phyloP scores from a whole-genome alignment of 2,888 invertebrate genomes.

The Electrophaes corylata region DNA sequence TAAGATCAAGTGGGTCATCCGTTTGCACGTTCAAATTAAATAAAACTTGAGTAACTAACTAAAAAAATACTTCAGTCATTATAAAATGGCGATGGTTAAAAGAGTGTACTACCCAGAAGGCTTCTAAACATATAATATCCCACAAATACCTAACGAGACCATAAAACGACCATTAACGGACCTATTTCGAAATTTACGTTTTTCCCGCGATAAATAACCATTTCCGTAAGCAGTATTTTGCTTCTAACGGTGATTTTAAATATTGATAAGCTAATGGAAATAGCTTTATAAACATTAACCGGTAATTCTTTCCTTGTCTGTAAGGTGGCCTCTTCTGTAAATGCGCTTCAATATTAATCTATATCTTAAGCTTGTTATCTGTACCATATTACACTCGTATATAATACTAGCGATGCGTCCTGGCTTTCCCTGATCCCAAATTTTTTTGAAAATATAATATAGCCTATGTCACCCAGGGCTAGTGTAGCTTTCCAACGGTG shows the following conservation, averaged over 20 bases:
- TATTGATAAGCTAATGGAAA: conserved; percentile 43
- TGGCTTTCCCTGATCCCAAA: too few species aligned
- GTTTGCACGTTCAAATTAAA: too few species aligned
- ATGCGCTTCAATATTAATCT: background rate
- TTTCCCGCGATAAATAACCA: conserved; percentile 41
- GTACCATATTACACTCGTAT: too few species aligned
- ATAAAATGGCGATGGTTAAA: conserved; percentile 1
- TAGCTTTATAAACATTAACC: conserved; percentile 28
- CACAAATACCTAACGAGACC: conserved; percentile 36
- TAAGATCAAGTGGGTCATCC: too few species aligned
- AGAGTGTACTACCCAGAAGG: conserved; percentile 23
- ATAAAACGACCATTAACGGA: conserved; percentile 38
- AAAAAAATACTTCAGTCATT: conserved; percentile 12
- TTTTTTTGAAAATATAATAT: too few species aligned
- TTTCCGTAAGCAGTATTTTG: conserved; percentile 42
- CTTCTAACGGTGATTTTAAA: conserved; percentile 42
- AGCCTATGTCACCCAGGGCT: too few species aligned
- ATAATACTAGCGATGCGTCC: too few species aligned
- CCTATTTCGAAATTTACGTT: conserved; percentile 37
- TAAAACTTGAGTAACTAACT: too few species aligned
- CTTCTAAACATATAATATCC: conserved; percentile 32
- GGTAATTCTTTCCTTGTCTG: conserved; percentile 9
- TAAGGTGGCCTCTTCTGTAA: conserved; percentile 4
- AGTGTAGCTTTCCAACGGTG: too few species aligned
- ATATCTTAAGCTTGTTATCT: too few species aligned